Evolutionary conservation across 2,113 vertebrate species (phyloP), one percentile per base, ranked within the genome.

Genomic region (human (Homo sapiens)): DNA sequence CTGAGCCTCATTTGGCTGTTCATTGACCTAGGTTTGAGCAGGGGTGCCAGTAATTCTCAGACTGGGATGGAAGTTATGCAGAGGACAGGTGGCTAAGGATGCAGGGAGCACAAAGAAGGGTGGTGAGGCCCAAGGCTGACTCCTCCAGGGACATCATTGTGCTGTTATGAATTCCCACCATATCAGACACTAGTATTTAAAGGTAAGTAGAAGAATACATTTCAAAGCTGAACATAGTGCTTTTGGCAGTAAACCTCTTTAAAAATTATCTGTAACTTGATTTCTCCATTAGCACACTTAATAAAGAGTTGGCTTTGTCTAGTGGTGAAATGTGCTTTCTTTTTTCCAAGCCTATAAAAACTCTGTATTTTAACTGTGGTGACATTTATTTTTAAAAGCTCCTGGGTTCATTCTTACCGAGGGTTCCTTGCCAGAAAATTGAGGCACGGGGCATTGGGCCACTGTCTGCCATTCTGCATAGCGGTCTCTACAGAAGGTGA

Each of bases 391-490:
- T 98, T 96, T 18, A 70, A 97, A 76, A 97, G 92, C 25, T 96
- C 16, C 94, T 93, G 68, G 75, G 93, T 38, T 98, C 72, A 57
- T 81, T 97, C 98, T 99, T 99, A 99, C 99, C 98, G 90, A 98
- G 59, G 99, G 99, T 96, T 98, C 98, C 89, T 98, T 99, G 93
- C 99, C 99, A 27, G 98, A 98, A 98, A 99, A 99, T 81, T 99
- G 98, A 7, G 99, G 99, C 82, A 98, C 55, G 1, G 99, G 99
- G 81, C 99, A 99, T 40, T 86, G 98, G 73, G 97, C 81, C 13
- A 64, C 2, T 0, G 97, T 96, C 85, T 98, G 98, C 99, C 99
- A 99, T 76, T 99, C 98, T 12, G 86, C 84, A 8, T 98, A 98
- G 93, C 48, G 98, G 89, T 99, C 98, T 94, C 98, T 99, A 38